These are phyloP conservation scores for Empidonax traillii DNA, from an alignment of 2,113 vertebrate species.

Conservation along the genomic window DNA sequence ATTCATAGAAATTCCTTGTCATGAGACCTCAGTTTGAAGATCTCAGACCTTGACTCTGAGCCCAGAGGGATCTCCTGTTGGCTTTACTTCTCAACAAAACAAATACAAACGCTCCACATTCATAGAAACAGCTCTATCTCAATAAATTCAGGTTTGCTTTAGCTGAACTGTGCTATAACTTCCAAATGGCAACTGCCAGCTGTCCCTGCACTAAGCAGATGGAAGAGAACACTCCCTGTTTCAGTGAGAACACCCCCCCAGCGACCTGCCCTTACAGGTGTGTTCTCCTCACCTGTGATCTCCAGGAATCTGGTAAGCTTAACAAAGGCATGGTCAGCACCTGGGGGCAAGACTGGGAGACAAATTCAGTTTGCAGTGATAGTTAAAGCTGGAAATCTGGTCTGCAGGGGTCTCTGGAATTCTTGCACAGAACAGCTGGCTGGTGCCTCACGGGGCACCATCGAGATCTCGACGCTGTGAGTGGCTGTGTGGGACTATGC, in stretches of 20 bases:
- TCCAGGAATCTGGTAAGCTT: neutral
- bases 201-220: neutral
- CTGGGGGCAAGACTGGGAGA: neutral
- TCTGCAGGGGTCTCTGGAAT: neutral
- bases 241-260: neutral
- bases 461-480: rapidly evolving
- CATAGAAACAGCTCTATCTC: neutral
- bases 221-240: neutral
- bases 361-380: neutral
- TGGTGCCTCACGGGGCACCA: neutral
- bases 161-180: neutral
- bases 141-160: neutral
- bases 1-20: neutral
- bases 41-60: neutral
- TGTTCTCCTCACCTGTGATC: neutral
- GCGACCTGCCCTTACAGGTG: no score
- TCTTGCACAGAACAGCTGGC: neutral
- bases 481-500: neutral
- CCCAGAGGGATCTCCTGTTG: neutral
- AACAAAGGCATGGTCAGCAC: neutral
- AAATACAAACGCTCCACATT: neutral
- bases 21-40: neutral
- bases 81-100: neutral
- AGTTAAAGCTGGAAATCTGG: neutral
- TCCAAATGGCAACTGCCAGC: neutral